Base-by-base conservation (phyloP, 30 jellyfish, hydroid and myxozoan species). In the Aurelia sp. region DNA sequence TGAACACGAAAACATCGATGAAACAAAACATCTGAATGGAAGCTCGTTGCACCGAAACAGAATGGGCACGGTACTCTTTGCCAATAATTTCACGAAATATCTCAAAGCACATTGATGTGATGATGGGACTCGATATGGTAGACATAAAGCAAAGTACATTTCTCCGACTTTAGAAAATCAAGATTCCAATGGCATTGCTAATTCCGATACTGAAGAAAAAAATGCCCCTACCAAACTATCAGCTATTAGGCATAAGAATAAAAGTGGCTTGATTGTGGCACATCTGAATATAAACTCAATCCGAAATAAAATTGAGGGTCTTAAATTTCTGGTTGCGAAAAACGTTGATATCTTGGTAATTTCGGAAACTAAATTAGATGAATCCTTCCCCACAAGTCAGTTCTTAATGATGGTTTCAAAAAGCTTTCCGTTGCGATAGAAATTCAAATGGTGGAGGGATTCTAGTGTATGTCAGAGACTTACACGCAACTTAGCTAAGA, bases 251-350 rank as follows among this genome's bases (percentile, higher is more conserved):
- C 4, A 22, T n/a, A 6, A 66, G 11, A 66, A 66, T 35, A 35
- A 22, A 22, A 66, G 57, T 1, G 19, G 57, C 12, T 12, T 66
- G 11, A 66, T 66, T 66, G 22, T 66, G 8, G 78, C 78, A 16
- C 78, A 66, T 66, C 57, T 66, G 16, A 72, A 72, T 37, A 72
- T 72, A 41, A 72, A 23, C 74, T 72, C 84, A 0, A 35, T 48
- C 37, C 80, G 84, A 72, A 72, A 72, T 72, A 72, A 72, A 37
- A 33, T 6, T 5, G 51, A 40, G 8, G 51, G 11, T 59, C 69
- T 17, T 6, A 59, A 59, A 17, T 59, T 21, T 59, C 33, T 21
- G 30, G 30, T 59, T 21, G 22, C 69, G 1, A 59, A 59, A 17
- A 59, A 17, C 15, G 10, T 59, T 7, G 30, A 59, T 21, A 5